phyloP scores from a whole-genome alignment of 2,888 invertebrate species.

The Scaptomyza cyrtandrae region DNA sequence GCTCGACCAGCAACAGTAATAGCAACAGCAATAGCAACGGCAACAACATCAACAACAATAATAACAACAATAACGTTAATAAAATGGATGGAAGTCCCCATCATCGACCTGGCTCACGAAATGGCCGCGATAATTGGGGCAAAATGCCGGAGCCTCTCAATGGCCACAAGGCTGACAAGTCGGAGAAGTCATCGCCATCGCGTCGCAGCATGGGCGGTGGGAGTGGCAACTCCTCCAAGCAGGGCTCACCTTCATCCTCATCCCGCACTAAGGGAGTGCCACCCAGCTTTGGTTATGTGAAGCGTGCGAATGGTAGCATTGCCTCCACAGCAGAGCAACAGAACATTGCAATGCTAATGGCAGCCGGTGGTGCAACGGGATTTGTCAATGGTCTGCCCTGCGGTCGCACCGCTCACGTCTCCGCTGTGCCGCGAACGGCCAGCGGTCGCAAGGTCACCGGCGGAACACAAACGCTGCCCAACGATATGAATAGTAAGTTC shows the following conservation, averaged over 20 bases:
- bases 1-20: slow-evolving; percentile 53
- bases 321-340: slow-evolving; percentile 84
- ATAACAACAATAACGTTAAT: slow-evolving; percentile 37
- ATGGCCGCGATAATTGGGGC: slow-evolving; percentile 83
- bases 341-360: slow-evolving; percentile 82
- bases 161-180: slow-evolving; percentile 83
- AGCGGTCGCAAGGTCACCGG: slow-evolving; percentile 94
- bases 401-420: slow-evolving; percentile 91
- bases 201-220: slow-evolving; percentile 82
- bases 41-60: slow-evolving; percentile 50
- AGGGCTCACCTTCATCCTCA: slow-evolving; percentile 80
- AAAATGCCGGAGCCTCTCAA: slow-evolving; percentile 84
- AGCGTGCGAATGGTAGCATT: slow-evolving; percentile 88
- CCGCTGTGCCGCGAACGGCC: slow-evolving; percentile 92
- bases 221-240: slow-evolving; percentile 76
- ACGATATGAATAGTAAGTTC: slow-evolving; percentile 88
- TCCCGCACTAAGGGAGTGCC: slow-evolving; percentile 90
- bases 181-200: slow-evolving; percentile 84
- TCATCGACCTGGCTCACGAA: slow-evolving; percentile 79
- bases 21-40: slow-evolving; percentile 39
- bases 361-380: slow-evolving; percentile 39
- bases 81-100: slow-evolving; percentile 72
- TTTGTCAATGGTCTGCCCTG: slow-evolving; percentile 61
- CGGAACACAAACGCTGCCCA: slow-evolving; percentile 94
- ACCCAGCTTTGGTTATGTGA: slow-evolving; percentile 94